These are phyloP conservation scores for Heteronetta atricapilla DNA, from an alignment of 2,113 vertebrate species.

Conservation along the genomic window DNA sequence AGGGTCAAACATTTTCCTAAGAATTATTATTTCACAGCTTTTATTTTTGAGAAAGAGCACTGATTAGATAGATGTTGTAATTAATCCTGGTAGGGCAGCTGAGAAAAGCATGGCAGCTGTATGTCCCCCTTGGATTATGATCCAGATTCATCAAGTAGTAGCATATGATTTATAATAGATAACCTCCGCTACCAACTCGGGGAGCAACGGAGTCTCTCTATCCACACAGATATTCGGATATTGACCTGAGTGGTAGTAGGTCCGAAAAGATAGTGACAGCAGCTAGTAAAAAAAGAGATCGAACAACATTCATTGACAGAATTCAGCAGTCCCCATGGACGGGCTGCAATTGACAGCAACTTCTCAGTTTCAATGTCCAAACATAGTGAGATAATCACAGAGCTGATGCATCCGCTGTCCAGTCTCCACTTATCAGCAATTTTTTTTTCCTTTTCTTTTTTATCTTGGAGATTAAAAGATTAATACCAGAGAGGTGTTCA, in stretches of 20 bases:
- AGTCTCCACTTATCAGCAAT: constrained; percentile 22
- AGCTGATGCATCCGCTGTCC: neutral
- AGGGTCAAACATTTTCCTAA: neutral
- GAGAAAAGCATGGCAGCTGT: neutral
- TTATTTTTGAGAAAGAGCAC: neutral
- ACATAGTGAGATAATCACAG: neutral
- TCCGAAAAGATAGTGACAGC: constrained; percentile 41
- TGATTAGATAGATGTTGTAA: neutral
- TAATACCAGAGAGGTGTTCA: neutral
- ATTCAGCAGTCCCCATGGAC: neutral
- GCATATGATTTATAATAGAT: neutral
- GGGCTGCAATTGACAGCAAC: neutral
- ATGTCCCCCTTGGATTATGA: neutral
- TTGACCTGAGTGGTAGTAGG: neutral
- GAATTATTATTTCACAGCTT: neutral
- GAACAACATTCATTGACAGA: constrained; percentile 32
- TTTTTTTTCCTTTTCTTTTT: neutral
- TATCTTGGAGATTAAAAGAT: neutral
- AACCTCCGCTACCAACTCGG: neutral
- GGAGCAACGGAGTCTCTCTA: neutral
- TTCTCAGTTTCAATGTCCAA: constrained; percentile 42
- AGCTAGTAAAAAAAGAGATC: constrained; percentile 19
- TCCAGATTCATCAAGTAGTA: rapidly evolving
- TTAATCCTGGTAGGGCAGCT: neutral
- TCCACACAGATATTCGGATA: neutral